A percentile compares a stretch with the other conserved stretches of the same genome.
phyloP scores from a whole-genome alignment of 2,888 invertebrate species.

The Philereme transversata region DNA sequence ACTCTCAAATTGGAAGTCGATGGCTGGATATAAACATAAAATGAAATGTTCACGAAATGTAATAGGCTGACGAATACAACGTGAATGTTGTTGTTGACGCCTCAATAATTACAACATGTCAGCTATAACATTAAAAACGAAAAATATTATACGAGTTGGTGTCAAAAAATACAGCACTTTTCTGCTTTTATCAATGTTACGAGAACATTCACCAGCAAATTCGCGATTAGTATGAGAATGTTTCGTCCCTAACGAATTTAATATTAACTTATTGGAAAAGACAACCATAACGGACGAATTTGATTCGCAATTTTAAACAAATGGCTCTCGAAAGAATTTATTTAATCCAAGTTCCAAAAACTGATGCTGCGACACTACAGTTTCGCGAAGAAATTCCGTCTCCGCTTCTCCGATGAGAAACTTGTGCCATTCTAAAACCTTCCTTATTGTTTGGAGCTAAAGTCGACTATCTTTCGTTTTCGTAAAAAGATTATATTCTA shows the following conservation, averaged over 20 bases:
- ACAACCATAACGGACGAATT: slow-evolving; percentile 53
- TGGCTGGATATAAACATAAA: slow-evolving; percentile 59
- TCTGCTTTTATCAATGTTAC: slow-evolving; percentile 28
- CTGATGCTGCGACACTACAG: slow-evolving; percentile 70
- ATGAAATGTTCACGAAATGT: slow-evolving; percentile 51
- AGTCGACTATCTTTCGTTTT: slow-evolving; percentile 63
- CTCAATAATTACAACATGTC: slow-evolving; percentile 23
- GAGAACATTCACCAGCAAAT: slow-evolving; percentile 25
- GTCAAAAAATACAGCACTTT: slow-evolving; percentile 15
- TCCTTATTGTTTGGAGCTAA: slow-evolving; percentile 51
- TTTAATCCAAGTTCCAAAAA: slow-evolving; percentile 74
- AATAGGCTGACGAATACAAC: slow-evolving; percentile 33
- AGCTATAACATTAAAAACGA: slow-evolving; percentile 20
- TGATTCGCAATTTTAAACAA: slow-evolving; percentile 63
- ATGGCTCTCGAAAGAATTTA: slow-evolving; percentile 64
- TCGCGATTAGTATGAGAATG: slow-evolving; percentile 38
- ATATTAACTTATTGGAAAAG: slow-evolving; percentile 53
- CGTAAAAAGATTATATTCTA: slow-evolving; percentile 45
- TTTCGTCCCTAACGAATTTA: slow-evolving; percentile 40
- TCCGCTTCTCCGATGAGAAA: slow-evolving; percentile 49
- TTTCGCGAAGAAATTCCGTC: slow-evolving; percentile 70
- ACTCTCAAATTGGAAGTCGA: slow-evolving; percentile 68
- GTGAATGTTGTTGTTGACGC: slow-evolving; percentile 29
- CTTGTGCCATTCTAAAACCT: slow-evolving; percentile 55
- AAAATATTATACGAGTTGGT: slow-evolving; percentile 15